phyloP scores from a whole-genome alignment of 2,888 invertebrate species.

The Drosophila formosana region DNA sequence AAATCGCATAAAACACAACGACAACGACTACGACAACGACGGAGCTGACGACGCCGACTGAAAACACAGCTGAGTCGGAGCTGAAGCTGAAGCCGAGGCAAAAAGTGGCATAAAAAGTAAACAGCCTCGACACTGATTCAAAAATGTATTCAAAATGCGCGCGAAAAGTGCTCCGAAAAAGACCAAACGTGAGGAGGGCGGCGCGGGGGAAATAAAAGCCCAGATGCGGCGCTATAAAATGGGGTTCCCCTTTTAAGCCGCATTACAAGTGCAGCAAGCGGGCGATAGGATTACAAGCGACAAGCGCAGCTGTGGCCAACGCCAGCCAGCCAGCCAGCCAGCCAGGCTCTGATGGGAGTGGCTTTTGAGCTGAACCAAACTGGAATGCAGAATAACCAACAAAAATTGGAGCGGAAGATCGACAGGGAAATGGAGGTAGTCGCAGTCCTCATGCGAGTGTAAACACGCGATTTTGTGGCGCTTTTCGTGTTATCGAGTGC shows the following conservation, averaged over 20 bases:
- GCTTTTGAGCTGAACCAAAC: conserved; percentile 14
- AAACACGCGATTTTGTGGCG: conserved; percentile 76
- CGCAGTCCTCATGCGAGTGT: conserved; percentile 57
- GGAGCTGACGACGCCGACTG: conserved; percentile 4
- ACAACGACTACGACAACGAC: conserved; percentile 15
- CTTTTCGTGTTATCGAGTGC: conserved; percentile 70
- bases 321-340: background rate
- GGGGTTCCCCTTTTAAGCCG: conserved; percentile 64
- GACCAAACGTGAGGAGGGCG: conserved; percentile 5
- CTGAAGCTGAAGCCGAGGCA: background rate
- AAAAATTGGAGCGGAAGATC: background rate
- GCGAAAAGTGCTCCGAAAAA: conserved; percentile 51
- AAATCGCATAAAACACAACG: conserved; percentile 69
- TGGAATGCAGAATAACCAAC: background rate
- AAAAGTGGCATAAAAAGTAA: conserved; percentile 59
- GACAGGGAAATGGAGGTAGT: background rate
- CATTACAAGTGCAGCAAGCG: conserved; percentile 73
- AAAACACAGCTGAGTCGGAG: conserved; percentile 3
- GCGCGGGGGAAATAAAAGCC: conserved; percentile 14
- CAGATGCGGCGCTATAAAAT: conserved; percentile 51
- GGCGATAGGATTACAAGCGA: conserved; percentile 69
- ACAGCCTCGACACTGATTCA: conserved; percentile 74
- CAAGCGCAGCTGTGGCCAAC: conserved; percentile 69
- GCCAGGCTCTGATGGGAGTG: conserved; percentile 36
- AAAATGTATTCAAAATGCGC: conserved; percentile 77